Conservation (phyloP, 2,113 vertebrate species). For the Nicator chloris region DNA sequence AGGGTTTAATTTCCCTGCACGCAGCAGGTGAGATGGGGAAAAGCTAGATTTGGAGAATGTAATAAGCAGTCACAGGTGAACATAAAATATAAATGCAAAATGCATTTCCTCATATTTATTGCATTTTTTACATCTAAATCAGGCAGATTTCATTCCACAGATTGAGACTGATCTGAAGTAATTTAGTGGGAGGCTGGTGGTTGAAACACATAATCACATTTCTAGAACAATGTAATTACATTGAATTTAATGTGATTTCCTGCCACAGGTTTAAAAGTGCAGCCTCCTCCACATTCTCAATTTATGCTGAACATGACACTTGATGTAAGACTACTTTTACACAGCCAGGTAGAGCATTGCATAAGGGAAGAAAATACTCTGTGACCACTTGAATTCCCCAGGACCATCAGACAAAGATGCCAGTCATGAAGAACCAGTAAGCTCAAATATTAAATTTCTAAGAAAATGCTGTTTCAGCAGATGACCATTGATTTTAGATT, state of each 20-base stretch:
- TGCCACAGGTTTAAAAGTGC: constrained; percentile 33
- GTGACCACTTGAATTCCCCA: neutral
- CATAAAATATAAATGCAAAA: constrained; percentile 58
- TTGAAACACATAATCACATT: constrained; percentile 60
- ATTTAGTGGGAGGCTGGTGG: constrained; percentile 46
- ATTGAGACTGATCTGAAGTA: constrained; percentile 57
- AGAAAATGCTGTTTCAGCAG: neutral
- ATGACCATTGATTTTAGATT: neutral
- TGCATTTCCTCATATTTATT: constrained; percentile 46
- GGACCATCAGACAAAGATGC: neutral
- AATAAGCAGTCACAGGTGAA: neutral
- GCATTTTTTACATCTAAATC: constrained; percentile 57
- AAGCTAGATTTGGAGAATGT: neutral
- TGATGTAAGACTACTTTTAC: neutral
- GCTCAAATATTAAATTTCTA: neutral
- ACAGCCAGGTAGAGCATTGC: neutral
- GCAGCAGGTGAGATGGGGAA: neutral
- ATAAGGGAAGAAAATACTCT: neutral
- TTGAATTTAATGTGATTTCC: constrained; percentile 50
- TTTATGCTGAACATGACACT: constrained; percentile 30
- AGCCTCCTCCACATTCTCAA: constrained; percentile 39
- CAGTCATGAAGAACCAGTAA: neutral
- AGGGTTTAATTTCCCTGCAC: neutral
- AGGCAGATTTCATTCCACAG: constrained; percentile 47
- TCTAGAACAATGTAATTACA: constrained; percentile 53